Evolutionary conservation across 2,888 invertebrate genomes (phyloP).

Genomic region (Deilephila elpenor): DNA sequence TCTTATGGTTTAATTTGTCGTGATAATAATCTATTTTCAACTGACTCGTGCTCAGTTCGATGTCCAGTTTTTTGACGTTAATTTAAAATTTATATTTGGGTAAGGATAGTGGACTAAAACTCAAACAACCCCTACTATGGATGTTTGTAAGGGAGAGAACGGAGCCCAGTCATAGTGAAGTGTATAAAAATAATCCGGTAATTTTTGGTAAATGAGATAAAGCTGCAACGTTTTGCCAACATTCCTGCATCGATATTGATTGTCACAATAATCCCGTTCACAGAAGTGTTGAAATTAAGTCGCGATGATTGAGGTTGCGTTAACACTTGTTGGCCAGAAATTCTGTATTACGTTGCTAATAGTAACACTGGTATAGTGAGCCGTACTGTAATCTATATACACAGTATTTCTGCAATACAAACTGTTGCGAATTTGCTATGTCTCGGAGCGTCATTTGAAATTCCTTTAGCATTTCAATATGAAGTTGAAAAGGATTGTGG

Average conservation of each 20-base stretch:
- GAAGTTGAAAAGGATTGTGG: background rate
- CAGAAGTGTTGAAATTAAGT: slow-evolving; percentile 7
- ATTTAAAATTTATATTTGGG: too few species aligned
- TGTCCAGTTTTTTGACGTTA: too few species aligned
- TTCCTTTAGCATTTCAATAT: background rate
- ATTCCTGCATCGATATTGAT: background rate
- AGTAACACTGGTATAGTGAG: slow-evolving; percentile 1
- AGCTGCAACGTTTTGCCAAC: background rate
- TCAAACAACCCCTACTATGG: too few species aligned
- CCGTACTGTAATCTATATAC: slow-evolving; percentile 16
- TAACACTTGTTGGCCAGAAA: slow-evolving; percentile 11
- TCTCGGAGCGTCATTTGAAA: background rate
- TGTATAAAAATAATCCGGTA: background rate
- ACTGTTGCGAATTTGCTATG: background rate
- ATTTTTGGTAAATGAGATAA: background rate
- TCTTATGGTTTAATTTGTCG: too few species aligned
- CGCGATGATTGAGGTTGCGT: slow-evolving; percentile 13
- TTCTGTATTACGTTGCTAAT: slow-evolving; percentile 20
- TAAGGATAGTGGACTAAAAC: too few species aligned
- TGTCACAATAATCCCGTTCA: background rate
- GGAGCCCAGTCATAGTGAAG: too few species aligned
- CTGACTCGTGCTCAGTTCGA: too few species aligned
- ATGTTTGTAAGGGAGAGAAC: too few species aligned
- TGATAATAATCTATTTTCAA: too few species aligned
- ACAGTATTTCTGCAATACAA: background rate